Base-by-base conservation (phyloP, 2,888 invertebrate genomes). In the Brenthis hecate region DNA sequence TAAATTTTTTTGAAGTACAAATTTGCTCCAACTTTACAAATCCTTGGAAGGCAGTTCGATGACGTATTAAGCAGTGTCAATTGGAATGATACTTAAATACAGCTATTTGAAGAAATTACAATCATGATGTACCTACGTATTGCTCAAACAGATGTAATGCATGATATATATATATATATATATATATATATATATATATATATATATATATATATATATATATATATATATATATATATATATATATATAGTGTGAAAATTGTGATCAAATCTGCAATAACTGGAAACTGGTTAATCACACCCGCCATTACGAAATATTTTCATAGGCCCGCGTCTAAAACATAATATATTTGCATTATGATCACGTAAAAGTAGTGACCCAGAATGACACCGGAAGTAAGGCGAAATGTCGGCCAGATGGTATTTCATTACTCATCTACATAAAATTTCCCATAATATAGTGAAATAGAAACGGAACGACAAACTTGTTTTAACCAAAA, bases 401-500 rank as follows among this genome's bases (percentile, higher is more conserved):
- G 72, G 74, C 68, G 73, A 77, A 72, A 75, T 79, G 76, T 80
- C 75, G 77, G 78, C 70, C 79, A 78, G 63, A 63, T 60, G 71
- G 68, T 73, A 68, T 57, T 76, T 77, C 76, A 80, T 76, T 75
- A 73, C 75, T 77, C 75, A 84, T 84, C 80, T 80, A 70, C 79
- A 81, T 83, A 82, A 75, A 56, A 80, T 85, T 85, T 84, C 80
- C 77, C 78, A 81, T 67, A 71, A 76, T 70, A 75, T 74, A 75
- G 83, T 83, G 84, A 87, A 86, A 85, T 79, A 78, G 81, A 82
- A 81, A 63, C 23, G 51, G 16, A 71, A 60, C 83, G 78, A 74
- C 36, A 43, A 43, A 43, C 36, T 43, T 3, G 75, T 77, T 75
- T 72, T 71, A 77, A 80, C 81, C 43, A 79, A 67, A 62, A 72